Evolutionary conservation across 2,888 invertebrate species (phyloP), one percentile per base, ranked within the genome.

Genomic region (Eupeodes latifasciatus): DNA sequence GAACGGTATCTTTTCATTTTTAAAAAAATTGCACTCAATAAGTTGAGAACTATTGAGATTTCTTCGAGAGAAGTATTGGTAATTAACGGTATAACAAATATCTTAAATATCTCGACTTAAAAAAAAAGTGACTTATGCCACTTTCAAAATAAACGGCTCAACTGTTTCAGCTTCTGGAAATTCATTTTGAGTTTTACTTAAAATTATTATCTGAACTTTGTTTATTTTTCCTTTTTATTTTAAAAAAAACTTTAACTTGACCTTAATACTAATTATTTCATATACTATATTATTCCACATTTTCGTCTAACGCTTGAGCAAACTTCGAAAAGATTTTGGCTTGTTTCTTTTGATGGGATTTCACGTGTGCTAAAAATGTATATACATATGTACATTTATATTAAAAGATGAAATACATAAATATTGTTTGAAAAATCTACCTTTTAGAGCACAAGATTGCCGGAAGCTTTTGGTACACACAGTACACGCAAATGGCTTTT

Each of bases 401-500:
- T 47, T 1, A 44, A 1, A 51, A 36, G n/a, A 16, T 14, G 12
- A 2, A 44, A 49, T 10, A 27, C 19, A 47, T 34, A 27, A 9
- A 14, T 14, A 0, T 47, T 67, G 5, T 51, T 5, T 1, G 6
- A 49, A 1, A 51, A 14, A 5, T 5, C 27, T 6, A 72, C 72
- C 72, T 59, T 72, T 72, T 12, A 72, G 47, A 16, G 34, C 59
- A 4, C 0, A 5, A 0, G 59, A 14, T 72, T 44, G 14, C n/a
- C 47, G 59, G 11, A 59, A 72, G 7, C 59, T 59, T 40, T 72
- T 72, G 59, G n/a, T 59, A 57, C 72, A 72, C 3, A 72, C 57
- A 1, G 72, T 72, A 34, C 72, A 72, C 44, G 44, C 72, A 59
- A 59, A 72, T 9, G 72, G 72, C 19, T 71, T 71, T 16, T 14